phyloP scores from a whole-genome alignment of 1,140 invertebrate genomes.

The Drosophila santomea region DNA sequence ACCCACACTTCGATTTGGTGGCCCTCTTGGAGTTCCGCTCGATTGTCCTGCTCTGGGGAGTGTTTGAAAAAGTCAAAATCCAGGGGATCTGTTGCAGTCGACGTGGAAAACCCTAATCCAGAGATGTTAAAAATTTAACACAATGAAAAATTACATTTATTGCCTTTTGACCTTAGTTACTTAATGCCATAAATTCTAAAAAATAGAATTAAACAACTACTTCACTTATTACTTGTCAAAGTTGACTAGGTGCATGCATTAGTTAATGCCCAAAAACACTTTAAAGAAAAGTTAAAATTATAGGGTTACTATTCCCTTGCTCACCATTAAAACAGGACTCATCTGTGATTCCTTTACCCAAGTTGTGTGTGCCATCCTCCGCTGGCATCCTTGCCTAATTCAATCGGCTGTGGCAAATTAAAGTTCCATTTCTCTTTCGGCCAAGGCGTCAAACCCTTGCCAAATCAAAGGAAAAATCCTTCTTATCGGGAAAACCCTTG shows the following conservation, averaged over 20 bases:
- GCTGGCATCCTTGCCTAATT: slow-evolving; percentile 63
- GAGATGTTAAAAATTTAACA: neutral
- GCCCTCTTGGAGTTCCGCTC: slow-evolving; percentile 22
- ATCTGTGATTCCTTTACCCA: neutral
- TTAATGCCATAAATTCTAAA: neutral
- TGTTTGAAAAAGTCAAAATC: slow-evolving; percentile 3
- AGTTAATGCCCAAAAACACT: neutral
- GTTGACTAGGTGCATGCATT: too few species aligned
- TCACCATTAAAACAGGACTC: neutral
- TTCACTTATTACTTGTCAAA: too few species aligned
- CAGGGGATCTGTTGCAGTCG: neutral
- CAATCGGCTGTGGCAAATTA: slow-evolving; percentile 80
- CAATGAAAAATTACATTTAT: slow-evolving; percentile 1
- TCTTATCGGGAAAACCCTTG: slow-evolving; percentile 53
- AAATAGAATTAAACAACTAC: too few species aligned
- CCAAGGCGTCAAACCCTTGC: slow-evolving; percentile 62
- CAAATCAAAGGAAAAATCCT: slow-evolving; percentile 50
- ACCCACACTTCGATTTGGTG: neutral
- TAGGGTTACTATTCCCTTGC: neutral
- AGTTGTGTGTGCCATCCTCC: slow-evolving; percentile 9
- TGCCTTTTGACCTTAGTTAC: neutral
- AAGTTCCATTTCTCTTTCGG: slow-evolving; percentile 68
- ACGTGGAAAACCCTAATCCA: too few species aligned
- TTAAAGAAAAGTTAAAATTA: neutral
- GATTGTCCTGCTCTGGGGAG: slow-evolving; percentile 45